These are phyloP conservation scores for Hyperoplus lanceolatus DNA, from an alignment of 2,797 vertebrate genomes.

Conservation along the genomic window DNA sequence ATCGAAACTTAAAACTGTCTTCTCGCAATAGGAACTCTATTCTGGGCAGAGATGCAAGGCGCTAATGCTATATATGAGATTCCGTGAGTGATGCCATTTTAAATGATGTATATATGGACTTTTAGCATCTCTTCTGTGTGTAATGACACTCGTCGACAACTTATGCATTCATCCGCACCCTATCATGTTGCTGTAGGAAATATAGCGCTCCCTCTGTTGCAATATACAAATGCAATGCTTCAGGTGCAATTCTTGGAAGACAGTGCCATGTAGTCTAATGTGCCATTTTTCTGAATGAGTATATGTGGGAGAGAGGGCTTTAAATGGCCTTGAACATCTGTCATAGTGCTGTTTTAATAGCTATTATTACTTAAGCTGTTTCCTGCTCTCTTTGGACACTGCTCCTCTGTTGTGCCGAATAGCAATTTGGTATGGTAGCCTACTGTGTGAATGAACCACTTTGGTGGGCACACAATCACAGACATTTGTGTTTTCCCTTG, in stretches of 20 bases:
- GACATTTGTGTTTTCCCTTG: neutral
- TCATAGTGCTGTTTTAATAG: neutral
- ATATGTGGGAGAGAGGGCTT: neutral
- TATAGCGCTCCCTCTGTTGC: neutral
- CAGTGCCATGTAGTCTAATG: neutral
- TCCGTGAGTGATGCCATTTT: neutral
- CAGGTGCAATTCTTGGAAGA: neutral
- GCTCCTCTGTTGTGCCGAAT: neutral
- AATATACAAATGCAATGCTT: neutral
- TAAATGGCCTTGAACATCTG: neutral
- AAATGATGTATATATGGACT: neutral
- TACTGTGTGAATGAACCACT: neutral
- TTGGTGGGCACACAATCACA: slow-evolving; percentile 4
- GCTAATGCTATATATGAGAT: neutral
- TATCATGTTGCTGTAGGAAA: neutral
- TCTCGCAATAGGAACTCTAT: neutral
- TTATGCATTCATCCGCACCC: neutral
- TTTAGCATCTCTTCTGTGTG: neutral
- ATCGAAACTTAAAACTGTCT: neutral
- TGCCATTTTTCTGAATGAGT: neutral
- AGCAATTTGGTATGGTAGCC: neutral
- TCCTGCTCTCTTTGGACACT: neutral
- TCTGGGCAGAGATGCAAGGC: neutral
- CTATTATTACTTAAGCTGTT: neutral
- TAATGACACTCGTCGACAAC: neutral